Conservation (phyloP, 2,888 invertebrate genomes). For the Drosophila barbarae region DNA sequence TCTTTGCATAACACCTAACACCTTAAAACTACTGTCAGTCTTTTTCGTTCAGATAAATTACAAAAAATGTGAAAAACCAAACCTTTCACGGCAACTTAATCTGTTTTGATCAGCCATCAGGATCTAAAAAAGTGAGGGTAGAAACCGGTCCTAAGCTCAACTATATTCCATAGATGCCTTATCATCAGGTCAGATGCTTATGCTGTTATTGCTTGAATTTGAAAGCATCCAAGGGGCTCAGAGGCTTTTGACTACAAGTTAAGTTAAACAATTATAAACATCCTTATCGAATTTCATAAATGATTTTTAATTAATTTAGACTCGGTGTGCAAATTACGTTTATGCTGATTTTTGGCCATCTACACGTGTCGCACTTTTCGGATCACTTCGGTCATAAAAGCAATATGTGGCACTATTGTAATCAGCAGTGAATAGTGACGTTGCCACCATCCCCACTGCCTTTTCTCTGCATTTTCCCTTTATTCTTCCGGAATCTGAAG, state of each 20-base stretch:
- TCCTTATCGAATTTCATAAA: background rate
- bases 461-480: background rate
- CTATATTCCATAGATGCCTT: background rate
- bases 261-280: no score
- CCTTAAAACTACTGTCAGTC: no score
- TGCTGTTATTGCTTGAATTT: no score
- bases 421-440: constrained; percentile 37
- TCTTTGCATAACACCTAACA: no score
- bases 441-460: constrained; percentile 5
- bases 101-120: background rate
- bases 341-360: constrained; percentile 40
- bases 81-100: no score
- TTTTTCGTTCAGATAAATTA: no score
- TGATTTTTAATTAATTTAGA: background rate
- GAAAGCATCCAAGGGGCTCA: no score
- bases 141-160: background rate
- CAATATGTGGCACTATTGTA: constrained; percentile 56
- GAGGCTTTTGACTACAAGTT: no score
- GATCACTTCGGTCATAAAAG: constrained; percentile 28
- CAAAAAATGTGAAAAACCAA: no score
- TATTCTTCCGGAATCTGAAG: background rate
- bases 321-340: background rate
- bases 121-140: background rate
- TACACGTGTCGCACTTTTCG: constrained; percentile 13
- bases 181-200: background rate